Conservation (phyloP, 2,888 invertebrate species). For the Conistra vaccinii region DNA sequence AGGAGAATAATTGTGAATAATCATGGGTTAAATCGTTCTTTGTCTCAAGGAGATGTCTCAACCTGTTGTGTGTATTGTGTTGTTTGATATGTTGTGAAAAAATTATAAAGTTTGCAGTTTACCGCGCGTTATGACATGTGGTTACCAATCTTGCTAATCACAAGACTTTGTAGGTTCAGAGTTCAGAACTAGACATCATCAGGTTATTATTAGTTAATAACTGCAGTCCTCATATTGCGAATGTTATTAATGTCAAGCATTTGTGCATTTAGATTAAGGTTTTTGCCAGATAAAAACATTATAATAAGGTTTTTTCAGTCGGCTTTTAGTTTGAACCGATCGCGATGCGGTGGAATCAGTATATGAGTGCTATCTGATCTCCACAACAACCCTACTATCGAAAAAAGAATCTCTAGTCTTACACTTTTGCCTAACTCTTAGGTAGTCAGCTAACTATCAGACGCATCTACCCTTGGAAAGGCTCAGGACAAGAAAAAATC, state of each 20-base stretch:
- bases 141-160: not conserved
- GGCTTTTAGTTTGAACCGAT: not conserved
- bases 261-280: not conserved
- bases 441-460: conserved; percentile 16
- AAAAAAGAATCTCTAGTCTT: not conserved
- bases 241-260: not conserved
- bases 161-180: not conserved
- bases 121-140: not conserved
- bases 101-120: no score
- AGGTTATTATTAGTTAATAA: not conserved
- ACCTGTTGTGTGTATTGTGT: conserved; percentile 8
- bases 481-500: conserved; percentile 24
- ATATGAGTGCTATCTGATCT: not conserved
- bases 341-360: not conserved
- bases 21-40: conserved; percentile 11
- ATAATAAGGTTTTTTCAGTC: not conserved
- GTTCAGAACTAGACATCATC: not conserved
- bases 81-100: no score
- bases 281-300: not conserved
- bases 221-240: not conserved
- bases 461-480: conserved; percentile 24
- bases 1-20: conserved; percentile 13
- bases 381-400: not conserved
- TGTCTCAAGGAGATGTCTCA: conserved; percentile 17
- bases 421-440: not conserved